phyloP scores from a whole-genome alignment of 2,113 vertebrate genomes.

The Nerophis lumbriciformis region DNA sequence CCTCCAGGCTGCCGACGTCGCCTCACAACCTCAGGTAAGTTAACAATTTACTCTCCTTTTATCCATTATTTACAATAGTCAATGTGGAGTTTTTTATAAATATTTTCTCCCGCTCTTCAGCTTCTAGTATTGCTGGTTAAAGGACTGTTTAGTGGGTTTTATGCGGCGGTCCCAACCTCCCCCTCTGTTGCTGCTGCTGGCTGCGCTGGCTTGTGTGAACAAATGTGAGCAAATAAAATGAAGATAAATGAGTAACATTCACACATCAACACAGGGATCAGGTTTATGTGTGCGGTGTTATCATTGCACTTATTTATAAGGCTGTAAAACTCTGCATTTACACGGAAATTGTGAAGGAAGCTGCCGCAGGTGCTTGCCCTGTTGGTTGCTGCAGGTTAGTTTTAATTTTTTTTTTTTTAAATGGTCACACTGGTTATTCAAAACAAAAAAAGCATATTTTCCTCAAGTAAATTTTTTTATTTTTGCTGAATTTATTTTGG shows the following conservation, averaged over 20 bases:
- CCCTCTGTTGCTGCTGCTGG: conserved; percentile 29
- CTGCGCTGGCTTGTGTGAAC: conserved; percentile 55
- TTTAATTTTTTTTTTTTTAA: too few species aligned
- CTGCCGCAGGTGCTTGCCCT: too few species aligned
- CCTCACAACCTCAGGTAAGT: conserved; percentile 31
- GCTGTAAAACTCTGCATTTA: conserved; percentile 5
- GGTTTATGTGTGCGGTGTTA: not conserved
- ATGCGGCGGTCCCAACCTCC: conserved; percentile 23
- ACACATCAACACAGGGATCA: not conserved
- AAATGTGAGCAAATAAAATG: conserved; percentile 24
- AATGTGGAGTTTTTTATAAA: not conserved
- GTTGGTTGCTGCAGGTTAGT: too few species aligned
- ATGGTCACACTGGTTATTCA: too few species aligned
- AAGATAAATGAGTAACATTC: conserved; percentile 4
- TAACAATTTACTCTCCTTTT: not conserved
- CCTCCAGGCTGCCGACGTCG: conserved; percentile 31
- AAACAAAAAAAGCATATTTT: too few species aligned
- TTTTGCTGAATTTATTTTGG: too few species aligned
- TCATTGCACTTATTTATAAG: not conserved
- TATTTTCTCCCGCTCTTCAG: fast-evolving
- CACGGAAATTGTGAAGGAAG: too few species aligned
- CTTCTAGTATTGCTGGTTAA: not conserved
- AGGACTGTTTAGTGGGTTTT: conserved; percentile 16
- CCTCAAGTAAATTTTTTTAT: too few species aligned
- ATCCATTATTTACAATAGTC: not conserved